Evolutionary conservation across 2,113 vertebrate genomes (phyloP).

Genomic region (Myotis yumanensis): DNA sequence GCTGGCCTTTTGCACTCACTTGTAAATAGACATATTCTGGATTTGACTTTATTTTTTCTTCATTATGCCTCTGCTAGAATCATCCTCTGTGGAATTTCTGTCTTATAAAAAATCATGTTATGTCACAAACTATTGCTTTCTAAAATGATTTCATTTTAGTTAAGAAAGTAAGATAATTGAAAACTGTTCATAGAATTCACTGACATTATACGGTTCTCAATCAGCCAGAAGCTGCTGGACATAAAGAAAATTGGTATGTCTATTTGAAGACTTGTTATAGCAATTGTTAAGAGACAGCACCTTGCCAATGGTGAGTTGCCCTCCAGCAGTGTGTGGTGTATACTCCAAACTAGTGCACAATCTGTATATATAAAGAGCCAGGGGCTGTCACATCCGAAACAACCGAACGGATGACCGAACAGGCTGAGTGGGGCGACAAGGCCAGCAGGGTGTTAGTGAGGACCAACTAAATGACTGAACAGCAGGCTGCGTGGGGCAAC

Average conservation of each 20-base stretch:
- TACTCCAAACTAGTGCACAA: neutral
- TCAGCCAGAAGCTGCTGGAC: neutral
- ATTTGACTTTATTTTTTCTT: neutral
- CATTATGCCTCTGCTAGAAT: neutral
- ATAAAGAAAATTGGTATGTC: neutral
- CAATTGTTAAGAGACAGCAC: neutral
- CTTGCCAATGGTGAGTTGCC: neutral
- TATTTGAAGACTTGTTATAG: neutral
- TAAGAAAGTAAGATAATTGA: neutral
- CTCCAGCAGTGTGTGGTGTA: neutral
- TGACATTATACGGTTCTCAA: neutral
- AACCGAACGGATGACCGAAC: too few species aligned
- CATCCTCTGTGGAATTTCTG: neutral
- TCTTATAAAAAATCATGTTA: neutral
- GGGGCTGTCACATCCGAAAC: too few species aligned
- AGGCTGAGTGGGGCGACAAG: too few species aligned
- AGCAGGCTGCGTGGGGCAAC: too few species aligned
- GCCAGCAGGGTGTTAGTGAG: too few species aligned
- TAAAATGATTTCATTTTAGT: neutral
- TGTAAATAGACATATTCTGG: neutral
- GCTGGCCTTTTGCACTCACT: neutral
- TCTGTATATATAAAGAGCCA: neutral
- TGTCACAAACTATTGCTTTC: neutral
- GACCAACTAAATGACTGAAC: too few species aligned
- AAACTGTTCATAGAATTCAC: neutral